These are phyloP conservation scores for Esox masquinongy DNA, from an alignment of 2,797 vertebrate species.

Conservation along the genomic window DNA sequence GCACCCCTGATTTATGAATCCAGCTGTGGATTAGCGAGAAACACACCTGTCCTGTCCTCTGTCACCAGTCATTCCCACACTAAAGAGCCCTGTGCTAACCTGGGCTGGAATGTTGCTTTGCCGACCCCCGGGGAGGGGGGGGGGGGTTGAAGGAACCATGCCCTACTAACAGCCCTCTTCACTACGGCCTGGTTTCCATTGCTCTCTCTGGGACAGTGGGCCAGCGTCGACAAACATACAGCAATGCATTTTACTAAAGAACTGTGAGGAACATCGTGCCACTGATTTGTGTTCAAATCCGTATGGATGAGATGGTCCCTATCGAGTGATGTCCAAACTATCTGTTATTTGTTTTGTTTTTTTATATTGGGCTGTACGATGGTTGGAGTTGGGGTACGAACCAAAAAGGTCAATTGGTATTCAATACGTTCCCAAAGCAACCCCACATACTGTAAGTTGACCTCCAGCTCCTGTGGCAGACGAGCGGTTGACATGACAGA, in stretches of 20 bases:
- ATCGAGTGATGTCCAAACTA: not conserved
- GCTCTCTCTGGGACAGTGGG: not conserved
- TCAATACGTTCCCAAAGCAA: not conserved
- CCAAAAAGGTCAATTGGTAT: constrained; percentile 1
- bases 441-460: not conserved
- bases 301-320: not conserved
- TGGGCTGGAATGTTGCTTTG: constrained; percentile 62
- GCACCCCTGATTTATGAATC: constrained; percentile 63
- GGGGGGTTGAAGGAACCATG: constrained; percentile 26
- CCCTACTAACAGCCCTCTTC: constrained; percentile 31
- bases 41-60: constrained; percentile 67
- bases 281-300: not conserved
- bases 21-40: constrained; percentile 52
- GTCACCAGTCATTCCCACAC: constrained; percentile 60
- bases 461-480: not conserved
- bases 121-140: constrained; percentile 35
- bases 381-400: not conserved
- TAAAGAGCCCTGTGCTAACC: constrained; percentile 60
- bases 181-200: constrained; percentile 7
- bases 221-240: constrained; percentile 8
- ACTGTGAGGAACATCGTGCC: not conserved
- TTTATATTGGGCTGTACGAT: too few species aligned
- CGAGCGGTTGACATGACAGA: not conserved
- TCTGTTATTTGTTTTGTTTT: not conserved
- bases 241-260: constrained; percentile 9